Conservation (phyloP, 92 coral and sea anemone genomes). For the Epizoanthus fatuus region DNA sequence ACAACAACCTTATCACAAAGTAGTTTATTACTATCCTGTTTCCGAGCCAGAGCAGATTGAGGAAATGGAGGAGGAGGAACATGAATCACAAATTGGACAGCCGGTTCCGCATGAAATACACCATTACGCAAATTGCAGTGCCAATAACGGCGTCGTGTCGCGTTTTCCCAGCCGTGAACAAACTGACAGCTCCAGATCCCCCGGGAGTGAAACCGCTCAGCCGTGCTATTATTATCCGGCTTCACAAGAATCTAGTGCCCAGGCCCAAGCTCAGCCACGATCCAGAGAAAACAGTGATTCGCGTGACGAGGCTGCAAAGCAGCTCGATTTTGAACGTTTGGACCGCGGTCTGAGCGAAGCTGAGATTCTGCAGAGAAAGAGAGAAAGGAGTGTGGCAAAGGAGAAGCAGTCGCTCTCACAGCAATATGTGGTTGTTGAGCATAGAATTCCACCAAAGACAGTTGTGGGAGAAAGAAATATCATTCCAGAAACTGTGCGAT, state of each 20-base stretch:
- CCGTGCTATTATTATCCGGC: slow-evolving; percentile 29
- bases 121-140: slow-evolving; percentile 71
- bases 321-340: slow-evolving; percentile 40
- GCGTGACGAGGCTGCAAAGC: slow-evolving; percentile 28
- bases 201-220: slow-evolving; percentile 44
- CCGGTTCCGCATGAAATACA: slow-evolving; percentile 64
- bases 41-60: slow-evolving; percentile 36
- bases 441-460: slow-evolving; percentile 7
- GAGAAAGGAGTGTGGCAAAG: slow-evolving; percentile 11
- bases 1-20: slow-evolving; percentile 38
- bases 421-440: slow-evolving; percentile 25
- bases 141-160: slow-evolving; percentile 23
- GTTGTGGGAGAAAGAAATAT: slow-evolving; percentile 7
- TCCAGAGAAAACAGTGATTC: slow-evolving; percentile 38
- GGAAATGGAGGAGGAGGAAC: slow-evolving; percentile 11
- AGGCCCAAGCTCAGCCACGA: slow-evolving; percentile 21
- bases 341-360: slow-evolving; percentile 38
- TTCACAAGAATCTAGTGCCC: slow-evolving; percentile 25
- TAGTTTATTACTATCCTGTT: slow-evolving; percentile 24
- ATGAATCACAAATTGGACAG: neutral
- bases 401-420: slow-evolving; percentile 18
- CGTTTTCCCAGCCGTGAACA: slow-evolving; percentile 26
- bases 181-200: slow-evolving; percentile 37
- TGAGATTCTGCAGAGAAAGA: slow-evolving; percentile 26
- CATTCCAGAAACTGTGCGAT: neutral